Percentiles rank a stretch among this genome's conserved stretches.
phyloP scores from a whole-genome alignment of 1,140 invertebrate genomes.

The Lucilia sericata region DNA sequence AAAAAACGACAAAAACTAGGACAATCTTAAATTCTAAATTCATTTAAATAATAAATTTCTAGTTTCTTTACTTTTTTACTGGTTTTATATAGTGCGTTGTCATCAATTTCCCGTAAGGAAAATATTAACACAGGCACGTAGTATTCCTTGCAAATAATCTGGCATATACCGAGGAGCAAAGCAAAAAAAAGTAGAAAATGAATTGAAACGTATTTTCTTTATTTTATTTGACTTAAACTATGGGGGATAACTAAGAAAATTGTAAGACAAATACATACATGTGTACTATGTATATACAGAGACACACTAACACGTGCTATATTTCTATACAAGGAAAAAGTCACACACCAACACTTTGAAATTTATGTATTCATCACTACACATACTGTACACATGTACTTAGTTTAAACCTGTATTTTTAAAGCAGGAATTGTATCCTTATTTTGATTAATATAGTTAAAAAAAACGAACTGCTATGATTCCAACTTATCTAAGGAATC shows the following conservation, averaged over 20 bases:
- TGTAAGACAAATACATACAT: not conserved
- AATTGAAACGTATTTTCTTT: not conserved
- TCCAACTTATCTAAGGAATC: too few species aligned
- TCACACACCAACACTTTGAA: not conserved
- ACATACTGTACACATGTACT: too few species aligned
- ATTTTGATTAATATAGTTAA: too few species aligned
- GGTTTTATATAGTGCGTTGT: slow-evolving; percentile 28
- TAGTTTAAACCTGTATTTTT: too few species aligned
- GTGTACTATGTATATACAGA: not conserved
- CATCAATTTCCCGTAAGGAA: slow-evolving; percentile 39
- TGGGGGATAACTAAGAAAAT: not conserved
- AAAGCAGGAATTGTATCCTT: too few species aligned
- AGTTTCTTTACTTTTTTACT: not conserved
- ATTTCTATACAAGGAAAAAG: not conserved
- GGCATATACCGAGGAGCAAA: not conserved
- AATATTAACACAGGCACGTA: slow-evolving; percentile 37
- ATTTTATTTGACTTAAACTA: slow-evolving; percentile 2
- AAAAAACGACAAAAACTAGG: too few species aligned
- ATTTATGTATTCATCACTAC: too few species aligned
- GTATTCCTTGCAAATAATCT: not conserved
- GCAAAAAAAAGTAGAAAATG: not conserved
- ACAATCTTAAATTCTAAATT: not conserved
- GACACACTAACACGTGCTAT: not conserved
- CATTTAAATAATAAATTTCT: not conserved
- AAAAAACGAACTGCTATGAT: too few species aligned